phyloP scores from a whole-genome alignment of 2,797 vertebrate genomes.

The Hoplostethus mediterraneus region DNA sequence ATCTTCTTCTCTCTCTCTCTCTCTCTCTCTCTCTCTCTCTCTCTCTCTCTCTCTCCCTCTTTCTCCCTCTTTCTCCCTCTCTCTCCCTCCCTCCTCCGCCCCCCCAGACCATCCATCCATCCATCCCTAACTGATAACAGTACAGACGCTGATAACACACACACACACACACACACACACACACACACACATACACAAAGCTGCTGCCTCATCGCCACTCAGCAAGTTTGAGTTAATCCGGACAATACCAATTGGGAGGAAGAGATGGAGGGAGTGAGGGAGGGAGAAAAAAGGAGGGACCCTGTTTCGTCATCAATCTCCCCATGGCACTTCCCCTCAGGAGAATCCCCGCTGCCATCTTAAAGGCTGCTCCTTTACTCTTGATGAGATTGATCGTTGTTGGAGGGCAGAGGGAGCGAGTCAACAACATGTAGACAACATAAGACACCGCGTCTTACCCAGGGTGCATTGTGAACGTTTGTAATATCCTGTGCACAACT shows the following conservation, averaged over 20 bases:
- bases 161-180: constrained; percentile 13
- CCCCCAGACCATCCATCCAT: constrained; percentile 47
- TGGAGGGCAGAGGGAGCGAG: no score
- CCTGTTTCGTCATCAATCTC: no score
- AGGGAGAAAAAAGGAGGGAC: not conserved
- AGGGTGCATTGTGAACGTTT: no score
- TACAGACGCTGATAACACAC: constrained; percentile 54
- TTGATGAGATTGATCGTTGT: no score
- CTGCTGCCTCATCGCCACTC: constrained; percentile 57
- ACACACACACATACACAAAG: constrained; percentile 28
- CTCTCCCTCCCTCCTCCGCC: constrained; percentile 43
- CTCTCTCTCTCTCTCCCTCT: constrained; percentile 42
- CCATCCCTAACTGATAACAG: constrained; percentile 60
- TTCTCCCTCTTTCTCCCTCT: constrained; percentile 20
- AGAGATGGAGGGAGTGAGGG: not conserved
- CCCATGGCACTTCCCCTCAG: no score
- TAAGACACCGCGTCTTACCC: no score
- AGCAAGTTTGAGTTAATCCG: constrained; percentile 67
- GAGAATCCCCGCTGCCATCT: no score
- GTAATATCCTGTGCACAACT: no score
- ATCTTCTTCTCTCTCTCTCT: constrained; percentile 6
- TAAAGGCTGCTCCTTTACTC: no score
- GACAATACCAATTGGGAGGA: constrained; percentile 33
- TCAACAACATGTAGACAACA: no score
- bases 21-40: constrained; percentile 18